Evolutionary conservation across 2,113 vertebrate species (phyloP), one percentile per base, ranked within the genome.

Genomic region (Lates calcarifer): DNA sequence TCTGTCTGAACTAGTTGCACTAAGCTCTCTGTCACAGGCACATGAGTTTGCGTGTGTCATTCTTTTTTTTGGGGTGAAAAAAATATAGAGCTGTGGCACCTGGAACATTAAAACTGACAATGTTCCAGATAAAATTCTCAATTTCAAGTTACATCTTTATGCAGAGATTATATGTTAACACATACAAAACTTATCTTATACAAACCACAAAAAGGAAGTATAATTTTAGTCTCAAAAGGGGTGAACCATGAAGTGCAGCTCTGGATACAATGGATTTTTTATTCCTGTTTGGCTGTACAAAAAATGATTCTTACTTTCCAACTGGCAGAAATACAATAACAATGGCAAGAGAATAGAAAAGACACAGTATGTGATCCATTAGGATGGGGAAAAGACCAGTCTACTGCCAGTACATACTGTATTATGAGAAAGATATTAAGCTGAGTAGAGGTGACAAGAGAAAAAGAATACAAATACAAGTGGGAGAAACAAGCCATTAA

Each of bases 61-160:
- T 47, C 6, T 8, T 81, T 17, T 47, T 55, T 58, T 69, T 87
- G 18, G 28, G 31, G 37, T 5, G 12, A 12, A 62, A 33, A 83
- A 79, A 65, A 83, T 77, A 76, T 31, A 20, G 37, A 70, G 39
- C 35, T 4, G 24, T 74, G 69, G 28, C 64, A 74, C 55, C 82
- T 35, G 56, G 49, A 62, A 76, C 77, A 83, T 69, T 58, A 28
- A 39, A 61, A n/a, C n/a, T 68, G 62, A 45, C 69, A 70, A 63
- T 53, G 35, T 79, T 57, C 31, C 39, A 13, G 70, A 64, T 26
- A 20, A 1, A 33, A 56, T 41, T 22, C 39, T 69, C n/a, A 37
- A 22, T 26, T 49, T 29, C 2, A 29, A 72, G 3, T 41, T 74
- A 22, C 1, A 37, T 35, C 49, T 66, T 35, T 13, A 62, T 0